A percentile compares a stretch with the other conserved stretches of the same genome.
These are phyloP conservation scores for Antechinus stuartii DNA, from an alignment of 2,113 vertebrate genomes.

Conservation along the genomic window DNA sequence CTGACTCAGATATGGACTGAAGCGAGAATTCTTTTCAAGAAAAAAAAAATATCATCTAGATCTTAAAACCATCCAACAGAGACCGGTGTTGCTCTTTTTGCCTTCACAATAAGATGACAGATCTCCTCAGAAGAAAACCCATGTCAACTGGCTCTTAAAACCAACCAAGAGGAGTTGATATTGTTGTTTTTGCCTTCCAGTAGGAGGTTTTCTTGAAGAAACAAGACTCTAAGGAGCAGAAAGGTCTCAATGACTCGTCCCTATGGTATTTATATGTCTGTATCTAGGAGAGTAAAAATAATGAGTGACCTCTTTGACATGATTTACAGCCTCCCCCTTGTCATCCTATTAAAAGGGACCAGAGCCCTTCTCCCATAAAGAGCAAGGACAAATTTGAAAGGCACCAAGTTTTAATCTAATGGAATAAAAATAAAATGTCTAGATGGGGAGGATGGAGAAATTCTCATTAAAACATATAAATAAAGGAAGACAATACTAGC, in stretches of 20 bases:
- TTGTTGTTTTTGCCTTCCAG: not conserved
- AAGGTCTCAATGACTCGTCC: slow-evolving; percentile 34
- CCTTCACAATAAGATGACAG: not conserved
- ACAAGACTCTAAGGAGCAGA: not conserved
- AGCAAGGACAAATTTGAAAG: slow-evolving; percentile 35
- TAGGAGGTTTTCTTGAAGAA: not conserved
- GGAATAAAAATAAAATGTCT: slow-evolving; percentile 50
- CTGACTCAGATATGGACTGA: not conserved
- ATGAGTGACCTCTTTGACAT: not conserved
- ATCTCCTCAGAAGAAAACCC: not conserved
- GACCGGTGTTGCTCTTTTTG: not conserved
- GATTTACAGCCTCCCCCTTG: slow-evolving; percentile 48
- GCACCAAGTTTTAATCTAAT: slow-evolving; percentile 22
- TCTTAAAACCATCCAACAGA: not conserved
- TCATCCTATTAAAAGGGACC: slow-evolving; percentile 38
- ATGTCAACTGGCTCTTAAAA: not conserved
- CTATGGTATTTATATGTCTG: not conserved
- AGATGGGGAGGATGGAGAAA: not conserved
- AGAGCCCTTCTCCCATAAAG: slow-evolving; percentile 34
- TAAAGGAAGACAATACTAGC: not conserved
- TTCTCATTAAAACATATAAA: slow-evolving; percentile 46
- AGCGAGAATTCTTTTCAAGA: not conserved
- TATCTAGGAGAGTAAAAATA: slow-evolving; percentile 34
- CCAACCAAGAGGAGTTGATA: not conserved
- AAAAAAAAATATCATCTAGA: not conserved